Conservation (phyloP, 2,797 vertebrate genomes). For the Emys orbicularis region DNA sequence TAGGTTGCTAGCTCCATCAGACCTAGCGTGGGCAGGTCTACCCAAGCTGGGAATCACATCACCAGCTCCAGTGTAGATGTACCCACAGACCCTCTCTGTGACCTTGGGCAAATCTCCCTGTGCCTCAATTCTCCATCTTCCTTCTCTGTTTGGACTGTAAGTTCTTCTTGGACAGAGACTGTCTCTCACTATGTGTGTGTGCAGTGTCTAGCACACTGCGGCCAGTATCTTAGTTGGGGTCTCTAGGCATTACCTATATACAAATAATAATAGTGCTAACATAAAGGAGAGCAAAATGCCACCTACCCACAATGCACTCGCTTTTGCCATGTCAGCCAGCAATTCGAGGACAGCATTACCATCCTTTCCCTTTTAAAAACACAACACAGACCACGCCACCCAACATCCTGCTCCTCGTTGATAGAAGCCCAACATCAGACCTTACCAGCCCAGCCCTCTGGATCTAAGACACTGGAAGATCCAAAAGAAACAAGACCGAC, state of each 20-base stretch:
- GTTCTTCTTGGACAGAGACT: background rate
- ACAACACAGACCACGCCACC: background rate
- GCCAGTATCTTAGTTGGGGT: background rate
- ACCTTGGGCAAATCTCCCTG: background rate
- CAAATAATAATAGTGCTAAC: rapidly evolving
- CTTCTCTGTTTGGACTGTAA: background rate
- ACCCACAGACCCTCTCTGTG: background rate
- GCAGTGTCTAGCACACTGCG: background rate
- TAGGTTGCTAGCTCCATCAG: too few relatives aligned
- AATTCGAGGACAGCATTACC: background rate
- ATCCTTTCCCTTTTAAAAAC: background rate
- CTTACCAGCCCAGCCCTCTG: background rate
- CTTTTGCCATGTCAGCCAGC: background rate
- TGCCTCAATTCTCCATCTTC: background rate
- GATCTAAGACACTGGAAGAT: background rate
- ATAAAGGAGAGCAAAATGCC: background rate
- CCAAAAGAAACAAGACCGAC: conserved; percentile 58
- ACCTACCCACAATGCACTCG: background rate
- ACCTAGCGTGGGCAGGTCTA: too few relatives aligned
- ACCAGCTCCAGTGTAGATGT: too few relatives aligned
- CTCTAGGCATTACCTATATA: background rate
- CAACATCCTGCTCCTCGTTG: rapidly evolving
- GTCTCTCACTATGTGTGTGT: background rate
- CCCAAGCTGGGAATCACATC: too few relatives aligned
- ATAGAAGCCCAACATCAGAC: background rate